phyloP scores from a whole-genome alignment of 2,888 invertebrate species.

The Hypena proboscidalis region DNA sequence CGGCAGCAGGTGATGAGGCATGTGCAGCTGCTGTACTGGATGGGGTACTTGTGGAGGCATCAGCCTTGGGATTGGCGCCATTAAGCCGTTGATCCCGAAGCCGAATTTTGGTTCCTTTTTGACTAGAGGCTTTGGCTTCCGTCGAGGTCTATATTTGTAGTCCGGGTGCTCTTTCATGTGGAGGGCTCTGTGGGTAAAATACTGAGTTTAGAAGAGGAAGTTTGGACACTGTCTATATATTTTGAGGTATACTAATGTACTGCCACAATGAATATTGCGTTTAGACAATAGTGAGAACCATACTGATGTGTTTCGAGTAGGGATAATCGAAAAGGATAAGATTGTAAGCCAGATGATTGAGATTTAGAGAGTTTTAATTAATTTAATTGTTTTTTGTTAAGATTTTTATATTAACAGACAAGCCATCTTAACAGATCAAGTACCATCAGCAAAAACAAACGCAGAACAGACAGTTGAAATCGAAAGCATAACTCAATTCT shows the following conservation, averaged over 20 bases:
- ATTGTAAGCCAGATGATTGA: too few relatives aligned
- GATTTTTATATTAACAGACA: too few relatives aligned
- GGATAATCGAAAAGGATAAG: too few relatives aligned
- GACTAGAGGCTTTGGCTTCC: conserved; percentile 94
- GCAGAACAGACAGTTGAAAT: conserved; percentile 33
- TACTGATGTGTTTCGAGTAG: too few relatives aligned
- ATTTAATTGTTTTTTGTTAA: too few relatives aligned
- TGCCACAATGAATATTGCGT: too few relatives aligned
- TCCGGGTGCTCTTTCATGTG: conserved; percentile 98
- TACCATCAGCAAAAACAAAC: conserved; percentile 40
- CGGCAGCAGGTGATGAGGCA: conserved; percentile 80
- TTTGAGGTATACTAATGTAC: too few relatives aligned
- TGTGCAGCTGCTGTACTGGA: conserved; percentile 74
- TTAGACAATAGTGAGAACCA: too few relatives aligned
- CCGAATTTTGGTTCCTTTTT: conserved; percentile 92
- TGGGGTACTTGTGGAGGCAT: conserved; percentile 73
- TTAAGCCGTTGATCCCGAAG: conserved; percentile 87
- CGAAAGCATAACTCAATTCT: conserved; percentile 38
- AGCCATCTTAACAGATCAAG: conserved; percentile 22
- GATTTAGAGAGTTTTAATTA: too few relatives aligned
- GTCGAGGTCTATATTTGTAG: conserved; percentile 95
- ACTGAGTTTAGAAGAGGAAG: too few relatives aligned
- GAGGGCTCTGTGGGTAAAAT: conserved; percentile 87
- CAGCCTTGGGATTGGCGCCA: conserved; percentile 85
- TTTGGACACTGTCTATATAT: too few relatives aligned